These are phyloP conservation scores for Lycopodina hypogea DNA, from an alignment of 37 sponge, comb jelly and placozoan species.

Conservation along the genomic window DNA sequence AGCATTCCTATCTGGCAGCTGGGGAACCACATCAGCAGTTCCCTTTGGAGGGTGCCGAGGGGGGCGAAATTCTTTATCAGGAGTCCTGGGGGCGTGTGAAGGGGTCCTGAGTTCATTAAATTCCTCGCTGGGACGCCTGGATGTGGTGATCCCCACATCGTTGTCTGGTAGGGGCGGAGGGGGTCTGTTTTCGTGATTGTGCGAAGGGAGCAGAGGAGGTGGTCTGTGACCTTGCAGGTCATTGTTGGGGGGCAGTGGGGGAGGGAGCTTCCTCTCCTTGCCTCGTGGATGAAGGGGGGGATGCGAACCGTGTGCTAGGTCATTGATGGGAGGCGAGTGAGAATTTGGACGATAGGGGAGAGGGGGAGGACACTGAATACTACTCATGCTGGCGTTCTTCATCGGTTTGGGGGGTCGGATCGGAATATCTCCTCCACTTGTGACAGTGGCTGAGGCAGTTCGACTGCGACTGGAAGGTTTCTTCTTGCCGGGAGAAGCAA, in stretches of 20 bases:
- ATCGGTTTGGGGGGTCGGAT: background rate
- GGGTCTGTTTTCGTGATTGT: background rate
- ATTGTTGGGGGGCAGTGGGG: slow-evolving; percentile 7
- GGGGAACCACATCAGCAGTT: too few relatives aligned
- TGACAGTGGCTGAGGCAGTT: background rate
- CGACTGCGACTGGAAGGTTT: background rate
- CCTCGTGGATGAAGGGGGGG: background rate
- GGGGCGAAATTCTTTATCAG: too few relatives aligned
- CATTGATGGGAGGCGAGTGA: background rate
- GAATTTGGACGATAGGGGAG: background rate
- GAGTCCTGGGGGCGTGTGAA: too few relatives aligned
- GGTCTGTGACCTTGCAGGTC: background rate
- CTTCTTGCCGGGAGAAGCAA: background rate
- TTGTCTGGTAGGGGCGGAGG: slow-evolving; percentile 3
- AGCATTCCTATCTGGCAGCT: too few relatives aligned
- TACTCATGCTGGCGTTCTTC: background rate
- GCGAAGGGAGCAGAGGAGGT: slow-evolving; percentile 6
- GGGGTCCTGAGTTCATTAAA: too few relatives aligned
- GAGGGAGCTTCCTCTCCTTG: background rate
- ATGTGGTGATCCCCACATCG: background rate
- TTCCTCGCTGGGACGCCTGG: too few relatives aligned
- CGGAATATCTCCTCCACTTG: background rate
- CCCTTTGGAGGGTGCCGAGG: too few relatives aligned
- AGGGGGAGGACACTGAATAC: background rate
- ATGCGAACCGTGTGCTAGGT: background rate